Evolutionary conservation across 53 echinoderm and acorn worm genomes (phyloP), one percentile per base, ranked within the genome.

Genomic region (Hippasteria phrygiana): DNA sequence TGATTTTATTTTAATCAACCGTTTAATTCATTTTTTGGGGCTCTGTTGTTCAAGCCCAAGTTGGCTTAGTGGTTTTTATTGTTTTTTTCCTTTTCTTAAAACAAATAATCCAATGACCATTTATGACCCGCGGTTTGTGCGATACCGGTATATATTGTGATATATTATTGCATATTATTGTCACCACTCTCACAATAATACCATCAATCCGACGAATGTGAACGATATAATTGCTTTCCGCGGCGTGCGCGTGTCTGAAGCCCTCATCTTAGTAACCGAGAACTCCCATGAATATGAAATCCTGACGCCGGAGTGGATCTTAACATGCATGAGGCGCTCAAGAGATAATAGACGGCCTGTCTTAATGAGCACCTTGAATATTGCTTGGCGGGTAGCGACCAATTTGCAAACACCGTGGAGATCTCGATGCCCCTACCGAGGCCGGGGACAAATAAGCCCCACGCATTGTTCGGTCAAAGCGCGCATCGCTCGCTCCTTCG

Each of bases 241-340:
- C 27, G 14, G 47, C 31, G 48, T 13, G 11, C 48, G 33, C 53
- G 51, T 34, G 48, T 29, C 32, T 76, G 50, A 79, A 56, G 32
- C 31, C 56, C 39, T 32, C 50, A 12, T 48, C 77, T 51, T 34
- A 54, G 77, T 50, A 79, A 59, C 26, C 12, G 79, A 79, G 40
- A n/a, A 55, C 27, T 33, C 46, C 62, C 1, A 36, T 79, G 79
- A 79, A 62, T 79, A 62, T 40, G n/a, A 40, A 59, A 79, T 79
- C 59, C 37, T 12, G 62, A 34, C 36, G 62, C 43, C 34, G 50
- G 39, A 79, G 62, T 56, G 56, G 56, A 24, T 79, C 36, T 79
- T 56, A 62, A 62, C 62, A 79, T 79, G 56, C 79, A 79, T 79
- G 79, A 79, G 79, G 10, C 39, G 27, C n/a, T 38, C 39, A 36